A percentile compares a stretch with the other conserved stretches of the same genome.
Evolutionary conservation across 23 tunicate species (phyloP).

Genomic region (Halocynthia aurantium): DNA sequence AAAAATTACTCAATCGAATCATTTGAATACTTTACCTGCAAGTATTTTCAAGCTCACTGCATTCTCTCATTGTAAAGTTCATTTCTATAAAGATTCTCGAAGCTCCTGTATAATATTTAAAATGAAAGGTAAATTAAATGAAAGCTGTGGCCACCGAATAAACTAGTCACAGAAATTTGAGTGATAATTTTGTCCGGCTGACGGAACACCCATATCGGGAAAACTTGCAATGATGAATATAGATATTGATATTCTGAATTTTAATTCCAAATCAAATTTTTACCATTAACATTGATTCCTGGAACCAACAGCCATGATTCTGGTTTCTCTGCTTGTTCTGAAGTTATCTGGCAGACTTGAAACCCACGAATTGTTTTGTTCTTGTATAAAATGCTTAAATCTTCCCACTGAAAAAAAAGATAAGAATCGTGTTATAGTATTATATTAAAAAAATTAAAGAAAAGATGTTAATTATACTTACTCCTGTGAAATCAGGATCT

Average conservation of each 20-base stretch:
- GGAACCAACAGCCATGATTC: slow-evolving; percentile 65
- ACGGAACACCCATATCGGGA: too few relatives aligned
- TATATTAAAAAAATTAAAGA: not conserved
- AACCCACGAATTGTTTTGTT: slow-evolving; percentile 37
- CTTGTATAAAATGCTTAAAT: slow-evolving; percentile 31
- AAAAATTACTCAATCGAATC: not conserved
- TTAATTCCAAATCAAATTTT: too few relatives aligned
- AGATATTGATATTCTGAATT: too few relatives aligned
- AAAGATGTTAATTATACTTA: not conserved
- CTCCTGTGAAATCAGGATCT: slow-evolving; percentile 5
- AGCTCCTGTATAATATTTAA: slow-evolving; percentile 13
- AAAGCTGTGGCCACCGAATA: too few relatives aligned
- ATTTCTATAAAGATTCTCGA: slow-evolving; percentile 54
- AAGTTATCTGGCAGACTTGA: slow-evolving; percentile 45
- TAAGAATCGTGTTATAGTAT: not conserved
- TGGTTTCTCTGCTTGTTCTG: not conserved
- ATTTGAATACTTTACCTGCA: slow-evolving; percentile 3
- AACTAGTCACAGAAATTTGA: too few relatives aligned
- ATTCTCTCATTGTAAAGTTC: slow-evolving; percentile 76
- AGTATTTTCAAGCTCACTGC: slow-evolving; percentile 56
- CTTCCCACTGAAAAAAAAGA: slow-evolving; percentile 50
- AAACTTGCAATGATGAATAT: too few relatives aligned
- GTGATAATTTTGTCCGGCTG: too few relatives aligned
- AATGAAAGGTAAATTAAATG: too few relatives aligned
- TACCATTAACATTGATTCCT: slow-evolving; percentile 23